phyloP scores from a whole-genome alignment of 2,113 vertebrate genomes.

The Cinclus mexicanus region DNA sequence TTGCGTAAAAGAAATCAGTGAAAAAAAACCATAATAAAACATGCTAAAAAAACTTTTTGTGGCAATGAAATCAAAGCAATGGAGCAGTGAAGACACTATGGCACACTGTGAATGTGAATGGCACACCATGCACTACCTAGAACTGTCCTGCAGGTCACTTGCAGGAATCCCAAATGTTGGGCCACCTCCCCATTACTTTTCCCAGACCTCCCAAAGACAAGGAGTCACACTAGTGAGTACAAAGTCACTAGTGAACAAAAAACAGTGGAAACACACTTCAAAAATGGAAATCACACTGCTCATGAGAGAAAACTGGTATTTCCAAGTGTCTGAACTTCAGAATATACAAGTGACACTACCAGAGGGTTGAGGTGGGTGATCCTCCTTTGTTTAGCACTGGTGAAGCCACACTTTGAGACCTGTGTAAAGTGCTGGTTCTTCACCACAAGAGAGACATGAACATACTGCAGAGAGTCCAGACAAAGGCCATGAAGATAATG shows the following conservation, averaged over 20 bases:
- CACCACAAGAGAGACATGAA: neutral
- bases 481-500: neutral
- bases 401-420: neutral
- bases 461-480: neutral
- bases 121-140: neutral
- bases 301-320: neutral
- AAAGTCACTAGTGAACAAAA: neutral
- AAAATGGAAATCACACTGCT: neutral
- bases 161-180: neutral
- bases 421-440: neutral
- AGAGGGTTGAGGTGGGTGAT: neutral
- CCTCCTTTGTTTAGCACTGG: neutral
- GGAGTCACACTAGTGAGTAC: neutral
- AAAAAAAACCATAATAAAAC: neutral
- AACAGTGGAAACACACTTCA: neutral
- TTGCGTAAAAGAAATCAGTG: accelerated
- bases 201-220: neutral
- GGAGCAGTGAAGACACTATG: neutral
- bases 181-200: neutral
- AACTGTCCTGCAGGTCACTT: neutral
- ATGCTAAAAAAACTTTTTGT: neutral
- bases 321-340: neutral
- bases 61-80: neutral
- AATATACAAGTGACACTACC: neutral
- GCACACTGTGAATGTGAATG: neutral